phyloP scores from a whole-genome alignment of 2,113 vertebrate genomes.

The Oreamnos americanus region DNA sequence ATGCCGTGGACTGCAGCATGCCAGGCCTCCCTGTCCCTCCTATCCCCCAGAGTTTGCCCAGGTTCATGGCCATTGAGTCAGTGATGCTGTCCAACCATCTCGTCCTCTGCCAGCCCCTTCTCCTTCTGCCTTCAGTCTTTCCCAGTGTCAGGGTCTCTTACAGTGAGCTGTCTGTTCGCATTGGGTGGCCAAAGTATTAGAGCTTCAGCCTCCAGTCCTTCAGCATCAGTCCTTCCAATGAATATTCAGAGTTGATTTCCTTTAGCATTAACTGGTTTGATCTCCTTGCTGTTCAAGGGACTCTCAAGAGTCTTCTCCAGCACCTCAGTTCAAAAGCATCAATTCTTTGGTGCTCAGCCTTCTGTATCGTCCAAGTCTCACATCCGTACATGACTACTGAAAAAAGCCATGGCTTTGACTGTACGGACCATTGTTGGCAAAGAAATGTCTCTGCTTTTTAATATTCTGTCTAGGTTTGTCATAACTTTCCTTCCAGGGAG shows the following conservation, averaged over 20 bases:
- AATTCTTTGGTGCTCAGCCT: neutral
- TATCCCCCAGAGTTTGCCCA: neutral
- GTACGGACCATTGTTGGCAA: neutral
- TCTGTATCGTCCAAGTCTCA: neutral
- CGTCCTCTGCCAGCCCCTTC: neutral
- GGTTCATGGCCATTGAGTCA: neutral
- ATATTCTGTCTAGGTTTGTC: neutral
- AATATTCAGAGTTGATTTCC: neutral
- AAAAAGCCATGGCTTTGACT: neutral
- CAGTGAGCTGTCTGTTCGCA: neutral
- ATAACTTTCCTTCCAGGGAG: neutral
- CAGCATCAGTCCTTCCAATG: neutral
- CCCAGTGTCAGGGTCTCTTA: neutral
- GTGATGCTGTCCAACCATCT: neutral
- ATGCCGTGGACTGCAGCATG: neutral
- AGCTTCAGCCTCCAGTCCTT: neutral
- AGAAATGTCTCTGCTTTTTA: neutral
- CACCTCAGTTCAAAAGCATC: neutral
- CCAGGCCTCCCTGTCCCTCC: neutral
- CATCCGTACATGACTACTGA: neutral
- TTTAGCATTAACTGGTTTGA: neutral
- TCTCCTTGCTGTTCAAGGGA: neutral
- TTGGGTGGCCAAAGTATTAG: neutral
- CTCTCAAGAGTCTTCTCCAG: neutral
- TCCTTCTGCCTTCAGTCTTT: neutral